Evolutionary conservation across 2,113 vertebrate genomes (phyloP).

Genomic region (Axis porcinus): DNA sequence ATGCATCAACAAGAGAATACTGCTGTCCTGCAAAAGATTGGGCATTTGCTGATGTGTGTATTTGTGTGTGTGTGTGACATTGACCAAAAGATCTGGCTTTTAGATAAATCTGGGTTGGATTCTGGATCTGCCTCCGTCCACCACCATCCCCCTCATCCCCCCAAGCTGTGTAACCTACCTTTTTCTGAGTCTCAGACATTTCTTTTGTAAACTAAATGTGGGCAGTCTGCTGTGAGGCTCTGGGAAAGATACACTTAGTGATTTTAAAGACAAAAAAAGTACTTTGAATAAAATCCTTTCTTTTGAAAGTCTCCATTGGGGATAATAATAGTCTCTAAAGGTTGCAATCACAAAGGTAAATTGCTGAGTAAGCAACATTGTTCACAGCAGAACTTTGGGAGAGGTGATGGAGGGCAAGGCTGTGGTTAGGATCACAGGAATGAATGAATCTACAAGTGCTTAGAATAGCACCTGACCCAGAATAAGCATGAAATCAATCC

Average conservation of each 20-base stretch:
- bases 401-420: too few relatives aligned
- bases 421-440: background rate
- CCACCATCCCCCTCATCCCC: background rate
- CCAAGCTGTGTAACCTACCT: background rate
- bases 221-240: background rate
- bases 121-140: background rate
- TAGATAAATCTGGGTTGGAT: background rate
- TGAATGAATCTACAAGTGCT: background rate
- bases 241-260: background rate
- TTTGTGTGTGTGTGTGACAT: background rate
- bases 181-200: background rate
- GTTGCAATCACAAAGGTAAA: background rate
- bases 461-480: background rate
- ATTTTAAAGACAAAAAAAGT: background rate
- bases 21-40: background rate
- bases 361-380: background rate
- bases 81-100: background rate
- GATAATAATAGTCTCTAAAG: background rate
- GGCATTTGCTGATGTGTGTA: background rate
- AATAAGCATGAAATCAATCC: background rate
- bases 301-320: background rate
- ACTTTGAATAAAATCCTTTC: background rate
- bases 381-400: background rate
- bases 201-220: background rate
- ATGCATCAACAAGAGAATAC: background rate